Base-by-base conservation (phyloP, 2,113 vertebrate genomes). In the Leptosomus discolor region DNA sequence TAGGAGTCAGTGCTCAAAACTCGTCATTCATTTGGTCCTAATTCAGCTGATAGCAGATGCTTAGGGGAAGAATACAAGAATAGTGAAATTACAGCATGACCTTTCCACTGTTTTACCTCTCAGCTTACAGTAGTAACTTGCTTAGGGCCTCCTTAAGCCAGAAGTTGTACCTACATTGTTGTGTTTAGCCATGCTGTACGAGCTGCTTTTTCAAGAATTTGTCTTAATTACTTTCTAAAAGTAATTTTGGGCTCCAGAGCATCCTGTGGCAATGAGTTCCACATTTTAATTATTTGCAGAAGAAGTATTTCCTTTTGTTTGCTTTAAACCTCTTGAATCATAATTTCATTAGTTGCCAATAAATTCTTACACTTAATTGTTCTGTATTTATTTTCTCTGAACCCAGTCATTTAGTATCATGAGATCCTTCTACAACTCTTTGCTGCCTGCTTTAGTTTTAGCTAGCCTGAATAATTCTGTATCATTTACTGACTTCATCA, bases 301-400 rank as follows among this genome's bases (percentile, higher is more conserved):
- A 95, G 64, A 70, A 26, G 8, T 78, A 68, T 48, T 96, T 91
- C 63, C 36, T 94, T 94, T 82, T 68, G 48, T 91, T 92, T 87
- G 36, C 30, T 75, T 91, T 87, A 71, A 96, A 71, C 36, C 4
- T 4, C 54, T 92, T 73, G 70, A 61, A 23, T 63, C 46, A 39
- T 78, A 68, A 91, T 64, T 94, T 82, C 56, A 64, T 91, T 92
- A 88, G 77, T 17, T 91, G 84, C 53, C 65, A 94, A 75, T 75
- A 91, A 91, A 82, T 79, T 82, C 43, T 87, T 91, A 21, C 32
- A 39, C 36, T 76, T 90, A 71, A 91, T 67, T 90, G 77, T 75
- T 91, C 51, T 16, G n/a, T 60, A 36, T 88, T 95, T 85, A 89
- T 36, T 94, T 92, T 78, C 69, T 81, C 77, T 89, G 80, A 92